Base-by-base conservation (phyloP, 1,140 invertebrate genomes). In the Lepidostoma basale region DNA sequence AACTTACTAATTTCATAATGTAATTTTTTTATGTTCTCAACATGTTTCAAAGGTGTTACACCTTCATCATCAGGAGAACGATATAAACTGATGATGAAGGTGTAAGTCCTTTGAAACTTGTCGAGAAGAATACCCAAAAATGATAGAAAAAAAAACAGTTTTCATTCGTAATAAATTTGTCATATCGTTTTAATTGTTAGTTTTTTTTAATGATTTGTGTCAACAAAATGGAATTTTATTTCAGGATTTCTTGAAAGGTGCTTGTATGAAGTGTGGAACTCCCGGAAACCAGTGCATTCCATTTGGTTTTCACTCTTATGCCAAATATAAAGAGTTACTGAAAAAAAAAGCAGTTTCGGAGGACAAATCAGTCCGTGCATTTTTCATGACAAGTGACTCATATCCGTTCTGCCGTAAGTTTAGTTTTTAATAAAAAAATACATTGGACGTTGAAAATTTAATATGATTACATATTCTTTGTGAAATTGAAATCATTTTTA, bases 391-490 rank as follows among this genome's bases (percentile, higher is more conserved):
- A 0, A 87, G 85, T 3, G 81, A 81, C 2, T 77, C 80, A 0
- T 83, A 84, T 52, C 90, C 92, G 23, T 94, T 85, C 78, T 95
- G 92, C 77, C 86, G 92, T 93, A 77, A 90, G 89, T 90, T 45
- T 63, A 62, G 39, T 44, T 12, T 18, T 22, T 39, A 44, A 67
- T 16, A 8, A 45, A 10, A 45, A 8, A 45, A 10, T 45, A 9
- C 18, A 10, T 9, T 10, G 16, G 8, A 45, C 18, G 6, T 10
- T 16, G 18, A 45, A 45, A 16, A 45, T 45, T 8, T 45, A 10
- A 16, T 5, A 10, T 8, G 18, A 16, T n/a, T n/a, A n/a, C n/a
- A n/a, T n/a, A n/a, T n/a, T n/a, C n/a, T n/a, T n/a, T n/a, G n/a
- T n/a, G n/a, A n/a, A n/a, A n/a, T n/a, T n/a, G n/a, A n/a, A n/a